Conservation (phyloP, 2,113 vertebrate species). For the Anguilla rostrata region DNA sequence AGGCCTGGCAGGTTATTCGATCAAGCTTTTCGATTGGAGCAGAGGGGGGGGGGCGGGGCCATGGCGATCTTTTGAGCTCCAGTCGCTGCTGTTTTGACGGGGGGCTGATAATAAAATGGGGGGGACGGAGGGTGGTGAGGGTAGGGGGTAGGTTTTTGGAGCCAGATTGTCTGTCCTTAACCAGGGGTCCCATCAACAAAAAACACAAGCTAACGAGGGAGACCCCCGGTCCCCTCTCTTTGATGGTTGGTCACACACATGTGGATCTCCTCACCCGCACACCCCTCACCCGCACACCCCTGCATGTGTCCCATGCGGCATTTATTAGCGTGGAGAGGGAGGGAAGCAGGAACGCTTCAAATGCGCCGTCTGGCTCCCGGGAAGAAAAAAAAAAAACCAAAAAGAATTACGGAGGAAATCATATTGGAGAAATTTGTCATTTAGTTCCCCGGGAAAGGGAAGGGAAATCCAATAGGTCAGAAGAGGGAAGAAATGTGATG, state of each 20-base stretch:
- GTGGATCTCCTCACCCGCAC: too few species aligned
- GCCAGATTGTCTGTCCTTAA: conserved; percentile 59
- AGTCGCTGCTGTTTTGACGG: not conserved
- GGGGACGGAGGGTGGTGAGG: conserved; percentile 21
- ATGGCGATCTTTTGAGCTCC: not conserved
- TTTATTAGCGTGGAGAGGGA: conserved; percentile 28
- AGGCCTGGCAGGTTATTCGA: not conserved
- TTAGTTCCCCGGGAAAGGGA: not conserved
- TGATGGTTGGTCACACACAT: conserved; percentile 64
- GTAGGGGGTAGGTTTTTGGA: conserved; percentile 48
- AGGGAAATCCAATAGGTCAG: not conserved
- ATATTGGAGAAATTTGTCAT: conserved; percentile 35
- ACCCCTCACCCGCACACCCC: conserved; percentile 48
- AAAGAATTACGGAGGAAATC: not conserved
- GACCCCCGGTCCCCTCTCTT: conserved; percentile 45
- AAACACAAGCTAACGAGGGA: conserved; percentile 54
- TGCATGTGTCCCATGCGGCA: conserved; percentile 49
- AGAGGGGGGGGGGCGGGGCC: not conserved
- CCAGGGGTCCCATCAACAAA: conserved; percentile 56
- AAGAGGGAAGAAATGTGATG: not conserved
- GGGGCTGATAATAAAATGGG: conserved; percentile 32
- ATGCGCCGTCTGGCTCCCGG: not conserved
- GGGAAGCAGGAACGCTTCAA: conserved; percentile 31
- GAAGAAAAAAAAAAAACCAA: conserved; percentile 29
- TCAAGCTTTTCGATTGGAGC: not conserved